Base-by-base conservation (phyloP, 2,888 invertebrate genomes). In the Stenolophus ochropezus region DNA sequence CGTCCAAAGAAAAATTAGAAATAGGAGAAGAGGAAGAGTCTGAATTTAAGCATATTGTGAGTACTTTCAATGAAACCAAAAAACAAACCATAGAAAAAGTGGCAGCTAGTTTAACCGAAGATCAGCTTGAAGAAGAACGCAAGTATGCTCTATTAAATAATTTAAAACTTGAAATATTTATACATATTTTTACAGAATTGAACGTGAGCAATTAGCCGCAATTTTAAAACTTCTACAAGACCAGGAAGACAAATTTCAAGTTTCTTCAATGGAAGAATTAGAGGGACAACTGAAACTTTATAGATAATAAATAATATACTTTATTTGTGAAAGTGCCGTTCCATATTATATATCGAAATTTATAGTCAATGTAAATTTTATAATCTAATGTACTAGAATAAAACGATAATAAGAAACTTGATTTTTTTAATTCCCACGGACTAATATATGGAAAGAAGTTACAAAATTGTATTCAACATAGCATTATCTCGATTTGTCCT, bases 231-330 rank as follows among this genome's bases (percentile, higher is more conserved):
- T 90, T 4, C 84, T 90, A 5, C 89, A 89, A 76, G 87, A 89
- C 73, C 90, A 90, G 82, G 89, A 90, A 82, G 87, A 89, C 8
- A 90, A 90, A 82, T 85, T 90, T 14, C 89, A 90, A 82, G 88
- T 89, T 18, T 84, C 85, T 5, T 86, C 87, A 42, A 87, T 88
- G 84, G 86, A 88, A 79, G 89, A 90, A 79, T 84, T 86, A 5
- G 88, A 90, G 82, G 86, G 88, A 58, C 89, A 90, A 85, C 85
- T 90, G 49, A 87, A 86, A 69, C 84, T 90, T 21, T 90, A 90
- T 84, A 87, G 89, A 83, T 88, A 85, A 83, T 83, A 27, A 73
- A n/a, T 96, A 86, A 42, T 21, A 49, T 33, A 76, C 58, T 42
- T 18, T 27, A 69, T 27, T 33, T 69, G 33, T 69, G 14, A 27